These are phyloP conservation scores for Tachyglossus aculeatus DNA, from an alignment of 2,797 vertebrate genomes.

Conservation along the genomic window DNA sequence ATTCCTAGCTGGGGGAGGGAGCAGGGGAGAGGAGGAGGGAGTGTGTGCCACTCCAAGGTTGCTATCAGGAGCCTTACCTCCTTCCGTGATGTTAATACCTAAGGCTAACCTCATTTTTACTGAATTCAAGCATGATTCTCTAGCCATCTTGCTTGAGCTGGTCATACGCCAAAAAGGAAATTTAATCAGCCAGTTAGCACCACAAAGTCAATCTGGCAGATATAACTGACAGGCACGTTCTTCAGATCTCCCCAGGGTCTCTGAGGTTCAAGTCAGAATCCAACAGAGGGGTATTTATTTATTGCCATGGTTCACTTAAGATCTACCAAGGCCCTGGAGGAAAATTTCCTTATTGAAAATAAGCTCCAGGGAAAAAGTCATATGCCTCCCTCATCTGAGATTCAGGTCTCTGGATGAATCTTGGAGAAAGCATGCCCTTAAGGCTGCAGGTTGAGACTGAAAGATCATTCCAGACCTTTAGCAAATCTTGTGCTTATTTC, in stretches of 20 bases:
- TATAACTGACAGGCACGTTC: constrained; percentile 44
- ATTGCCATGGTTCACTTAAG: constrained; percentile 50
- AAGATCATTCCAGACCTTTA: no score
- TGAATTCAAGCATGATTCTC: constrained; percentile 37
- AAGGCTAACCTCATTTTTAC: no score
- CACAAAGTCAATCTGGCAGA: constrained; percentile 35
- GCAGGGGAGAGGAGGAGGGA: no score
- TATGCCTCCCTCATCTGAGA: no score
- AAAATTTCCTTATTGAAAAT: constrained; percentile 51
- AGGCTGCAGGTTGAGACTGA: no score
- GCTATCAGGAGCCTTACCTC: no score
- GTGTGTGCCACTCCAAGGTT: no score
- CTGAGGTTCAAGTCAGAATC: constrained; percentile 53
- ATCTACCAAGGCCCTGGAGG: constrained; percentile 16
- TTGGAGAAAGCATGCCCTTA: no score
- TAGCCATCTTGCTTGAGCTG: constrained; percentile 42
- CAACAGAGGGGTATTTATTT: constrained; percentile 56
- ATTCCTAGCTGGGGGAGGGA: no score
- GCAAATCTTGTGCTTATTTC: no score
- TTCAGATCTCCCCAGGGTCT: constrained; percentile 45
- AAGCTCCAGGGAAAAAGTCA: constrained; percentile 17
- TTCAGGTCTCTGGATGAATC: no score
- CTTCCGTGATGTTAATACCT: no score
- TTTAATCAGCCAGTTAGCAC: constrained; percentile 55
- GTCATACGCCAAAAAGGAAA: constrained; percentile 38